Evolutionary conservation across 2,888 invertebrate genomes (phyloP).

Genomic region (Diarsia dahlii): DNA sequence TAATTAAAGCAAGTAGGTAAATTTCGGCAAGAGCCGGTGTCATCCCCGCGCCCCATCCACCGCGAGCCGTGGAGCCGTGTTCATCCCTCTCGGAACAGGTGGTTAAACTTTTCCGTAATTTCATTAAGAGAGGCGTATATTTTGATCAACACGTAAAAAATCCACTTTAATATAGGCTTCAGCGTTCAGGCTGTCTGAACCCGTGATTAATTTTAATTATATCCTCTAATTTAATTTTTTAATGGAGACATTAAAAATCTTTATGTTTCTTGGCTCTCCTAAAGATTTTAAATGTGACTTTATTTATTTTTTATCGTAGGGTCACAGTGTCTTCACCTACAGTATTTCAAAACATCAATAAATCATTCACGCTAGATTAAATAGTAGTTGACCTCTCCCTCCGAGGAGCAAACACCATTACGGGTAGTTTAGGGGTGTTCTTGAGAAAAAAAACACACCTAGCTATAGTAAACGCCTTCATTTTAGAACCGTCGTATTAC

Average conservation of each 20-base stretch:
- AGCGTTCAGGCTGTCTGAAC: slow-evolving; percentile 69
- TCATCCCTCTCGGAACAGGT: slow-evolving; percentile 81
- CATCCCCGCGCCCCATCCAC: slow-evolving; percentile 72
- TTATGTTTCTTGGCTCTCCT: slow-evolving; percentile 39
- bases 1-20: slow-evolving; percentile 90
- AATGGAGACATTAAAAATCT: slow-evolving; percentile 59
- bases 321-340: slow-evolving; percentile 56
- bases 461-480: slow-evolving; percentile 58
- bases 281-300: slow-evolving; percentile 37
- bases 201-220: slow-evolving; percentile 74
- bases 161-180: slow-evolving; percentile 72
- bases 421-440: slow-evolving; percentile 80
- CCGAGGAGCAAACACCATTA: slow-evolving; percentile 86
- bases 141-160: slow-evolving; percentile 81
- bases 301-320: slow-evolving; percentile 42
- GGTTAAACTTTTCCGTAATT: slow-evolving; percentile 86
- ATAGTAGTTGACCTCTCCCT: slow-evolving; percentile 89
- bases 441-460: slow-evolving; percentile 76
- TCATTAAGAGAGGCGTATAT: slow-evolving; percentile 83
- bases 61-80: slow-evolving; percentile 58
- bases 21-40: slow-evolving; percentile 79
- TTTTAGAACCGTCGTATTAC: slow-evolving; percentile 56
- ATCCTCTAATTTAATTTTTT: slow-evolving; percentile 60
- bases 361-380: slow-evolving; percentile 90
- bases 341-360: slow-evolving; percentile 85